phyloP scores from a whole-genome alignment of 2,888 invertebrate genomes.

The Drosophila infuscata region DNA sequence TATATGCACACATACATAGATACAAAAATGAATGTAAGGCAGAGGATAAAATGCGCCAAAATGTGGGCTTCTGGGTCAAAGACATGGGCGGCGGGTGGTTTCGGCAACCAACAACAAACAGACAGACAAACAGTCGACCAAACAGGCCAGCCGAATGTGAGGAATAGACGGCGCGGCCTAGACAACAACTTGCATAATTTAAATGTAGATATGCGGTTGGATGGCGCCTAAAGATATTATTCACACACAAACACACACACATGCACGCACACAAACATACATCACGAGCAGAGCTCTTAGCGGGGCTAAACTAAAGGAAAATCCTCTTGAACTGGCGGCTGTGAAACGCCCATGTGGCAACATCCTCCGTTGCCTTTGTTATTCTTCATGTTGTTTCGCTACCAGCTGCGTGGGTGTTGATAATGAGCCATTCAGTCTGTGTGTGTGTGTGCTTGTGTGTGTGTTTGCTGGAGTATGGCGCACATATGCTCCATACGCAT shows the following conservation, averaged over 20 bases:
- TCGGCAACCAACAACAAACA: conserved; percentile 37
- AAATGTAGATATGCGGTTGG: conserved; percentile 79
- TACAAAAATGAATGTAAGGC: conserved; percentile 31
- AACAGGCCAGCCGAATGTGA: conserved; percentile 36
- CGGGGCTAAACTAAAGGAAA: conserved; percentile 63
- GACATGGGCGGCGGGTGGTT: conserved; percentile 62
- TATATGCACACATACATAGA: conserved; percentile 1
- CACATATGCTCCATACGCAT: conserved; percentile 54
- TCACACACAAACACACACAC: conserved; percentile 13
- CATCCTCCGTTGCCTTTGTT: conserved; percentile 42
- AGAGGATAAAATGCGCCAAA: conserved; percentile 59
- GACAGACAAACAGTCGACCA: conserved; percentile 38
- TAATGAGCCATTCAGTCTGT: conserved; percentile 70
- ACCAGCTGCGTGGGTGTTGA: conserved; percentile 68
- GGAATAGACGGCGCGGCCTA: conserved; percentile 50
- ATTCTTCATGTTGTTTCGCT: conserved; percentile 31
- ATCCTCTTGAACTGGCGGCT: conserved; percentile 73
- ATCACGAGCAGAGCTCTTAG: conserved; percentile 28
- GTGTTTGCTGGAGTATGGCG: conserved; percentile 32
- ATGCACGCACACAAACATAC: neutral
- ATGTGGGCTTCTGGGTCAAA: conserved; percentile 79
- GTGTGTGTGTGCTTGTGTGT: conserved; percentile 22
- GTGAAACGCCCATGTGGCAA: conserved; percentile 39
- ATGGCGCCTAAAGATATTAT: conserved; percentile 77
- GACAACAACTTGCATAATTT: conserved; percentile 79